Percentiles rank a stretch among this genome's conserved stretches.
phyloP scores from a whole-genome alignment of 1,140 invertebrate species.

The Trialeurodes vaporariorum region DNA sequence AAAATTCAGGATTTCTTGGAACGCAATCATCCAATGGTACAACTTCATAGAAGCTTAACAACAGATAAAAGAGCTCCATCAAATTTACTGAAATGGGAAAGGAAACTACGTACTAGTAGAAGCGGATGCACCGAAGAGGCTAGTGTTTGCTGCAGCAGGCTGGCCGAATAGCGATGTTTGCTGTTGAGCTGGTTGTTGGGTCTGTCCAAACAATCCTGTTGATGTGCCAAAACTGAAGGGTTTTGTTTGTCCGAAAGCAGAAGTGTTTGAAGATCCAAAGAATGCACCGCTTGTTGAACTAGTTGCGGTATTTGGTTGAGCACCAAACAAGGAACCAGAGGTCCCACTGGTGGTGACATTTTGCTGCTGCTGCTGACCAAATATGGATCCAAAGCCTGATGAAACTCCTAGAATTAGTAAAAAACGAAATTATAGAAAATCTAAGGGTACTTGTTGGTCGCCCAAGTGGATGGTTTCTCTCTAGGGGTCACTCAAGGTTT shows the following conservation, averaged over 20 bases:
- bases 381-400: conserved; percentile 2
- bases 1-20: conserved; percentile 22
- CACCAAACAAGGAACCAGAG: conserved; percentile 24
- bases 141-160: conserved; percentile 38
- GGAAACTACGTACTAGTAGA: conserved; percentile 9
- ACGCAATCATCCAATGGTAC: conserved; percentile 27
- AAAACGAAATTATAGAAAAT: too few relatives aligned
- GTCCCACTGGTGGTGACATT: conserved; percentile 10
- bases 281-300: conserved; percentile 37
- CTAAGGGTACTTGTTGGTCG: too few relatives aligned
- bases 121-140: conserved; percentile 44
- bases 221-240: conserved; percentile 43
- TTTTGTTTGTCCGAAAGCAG: conserved; percentile 50
- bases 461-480: too few relatives aligned
- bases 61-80: neutral
- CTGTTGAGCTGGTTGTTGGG: conserved; percentile 35
- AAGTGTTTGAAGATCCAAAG: conserved; percentile 40
- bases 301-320: conserved; percentile 28
- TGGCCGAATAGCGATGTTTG: conserved; percentile 47
- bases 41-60: neutral
- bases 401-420: too few relatives aligned
- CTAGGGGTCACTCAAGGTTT: too few relatives aligned
- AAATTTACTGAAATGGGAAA: conserved; percentile 13
- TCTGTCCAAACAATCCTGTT: conserved; percentile 28
- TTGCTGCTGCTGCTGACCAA: neutral